phyloP scores from a whole-genome alignment of 2,113 vertebrate genomes.

The Clarias gariepinus region DNA sequence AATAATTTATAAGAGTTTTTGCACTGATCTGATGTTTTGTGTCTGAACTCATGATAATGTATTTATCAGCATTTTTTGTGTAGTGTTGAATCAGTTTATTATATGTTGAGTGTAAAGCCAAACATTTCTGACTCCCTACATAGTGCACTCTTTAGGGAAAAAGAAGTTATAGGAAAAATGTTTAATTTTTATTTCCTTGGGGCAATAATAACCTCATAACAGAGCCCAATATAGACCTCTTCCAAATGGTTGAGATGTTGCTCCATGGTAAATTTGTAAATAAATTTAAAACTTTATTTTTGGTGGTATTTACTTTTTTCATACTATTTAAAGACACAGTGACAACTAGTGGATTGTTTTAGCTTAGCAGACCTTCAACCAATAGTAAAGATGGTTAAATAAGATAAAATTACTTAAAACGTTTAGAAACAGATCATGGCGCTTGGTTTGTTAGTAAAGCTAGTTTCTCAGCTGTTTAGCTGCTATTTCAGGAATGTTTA shows the following conservation, averaged over 20 bases:
- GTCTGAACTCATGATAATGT: background rate
- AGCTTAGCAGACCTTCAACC: no score
- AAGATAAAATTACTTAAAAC: no score
- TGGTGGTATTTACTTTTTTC: no score
- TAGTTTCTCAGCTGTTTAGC: background rate
- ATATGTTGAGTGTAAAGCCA: background rate
- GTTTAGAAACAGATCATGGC: background rate
- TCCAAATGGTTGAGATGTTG: no score
- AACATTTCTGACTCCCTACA: background rate
- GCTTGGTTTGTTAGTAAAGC: background rate
- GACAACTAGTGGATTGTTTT: no score
- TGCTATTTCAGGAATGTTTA: background rate
- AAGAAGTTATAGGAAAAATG: background rate
- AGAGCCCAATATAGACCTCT: no score
- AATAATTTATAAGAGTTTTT: background rate
- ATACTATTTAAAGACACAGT: no score
- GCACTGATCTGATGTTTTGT: background rate
- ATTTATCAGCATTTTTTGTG: background rate
- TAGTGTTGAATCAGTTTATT: background rate
- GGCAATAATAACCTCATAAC: no score
- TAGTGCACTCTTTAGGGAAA: background rate
- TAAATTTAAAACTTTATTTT: no score
- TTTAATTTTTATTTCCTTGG: no score
- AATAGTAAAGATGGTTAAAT: no score
- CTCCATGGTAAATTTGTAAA: no score